These are phyloP conservation scores for Bursaphelenchus mucronatus DNA, from an alignment of 1,140 invertebrate genomes.

Conservation along the genomic window DNA sequence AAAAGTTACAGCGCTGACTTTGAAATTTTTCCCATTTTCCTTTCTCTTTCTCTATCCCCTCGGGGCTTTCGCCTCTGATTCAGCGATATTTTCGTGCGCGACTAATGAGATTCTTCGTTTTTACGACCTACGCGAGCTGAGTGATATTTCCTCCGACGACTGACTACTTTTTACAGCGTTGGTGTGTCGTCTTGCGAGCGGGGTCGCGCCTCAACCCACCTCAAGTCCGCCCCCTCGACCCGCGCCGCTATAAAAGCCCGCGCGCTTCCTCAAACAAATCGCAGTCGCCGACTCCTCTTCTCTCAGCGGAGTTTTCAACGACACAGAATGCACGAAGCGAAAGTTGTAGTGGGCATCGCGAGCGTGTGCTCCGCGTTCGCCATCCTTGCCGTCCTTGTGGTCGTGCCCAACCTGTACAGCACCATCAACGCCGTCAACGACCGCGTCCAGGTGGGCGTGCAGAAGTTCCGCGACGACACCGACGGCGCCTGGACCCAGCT, in stretches of 20 bases:
- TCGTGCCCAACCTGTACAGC: constrained; percentile 35
- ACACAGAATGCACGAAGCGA: constrained; percentile 30
- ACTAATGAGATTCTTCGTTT: too few species aligned
- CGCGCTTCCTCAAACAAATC: not conserved
- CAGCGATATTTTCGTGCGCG: too few species aligned
- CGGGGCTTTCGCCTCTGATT: too few species aligned
- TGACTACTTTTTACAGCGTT: too few species aligned
- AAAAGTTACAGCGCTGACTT: too few species aligned
- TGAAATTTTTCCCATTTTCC: too few species aligned
- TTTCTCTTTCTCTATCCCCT: too few species aligned
- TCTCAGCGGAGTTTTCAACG: constrained; percentile 2
- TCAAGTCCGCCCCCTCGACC: not conserved
- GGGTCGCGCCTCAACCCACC: too few species aligned
- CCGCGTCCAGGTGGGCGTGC: constrained; percentile 33
- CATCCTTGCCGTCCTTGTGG: constrained; percentile 35
- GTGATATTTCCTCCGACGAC: too few species aligned
- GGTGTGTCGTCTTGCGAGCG: too few species aligned
- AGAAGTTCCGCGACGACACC: constrained; percentile 36
- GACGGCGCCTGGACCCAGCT: constrained; percentile 46
- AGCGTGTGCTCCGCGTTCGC: constrained; percentile 31
- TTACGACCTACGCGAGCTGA: too few species aligned
- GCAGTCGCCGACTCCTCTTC: constrained; percentile 18
- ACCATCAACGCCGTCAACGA: constrained; percentile 40
- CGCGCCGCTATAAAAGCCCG: constrained; percentile 1
- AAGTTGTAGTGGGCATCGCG: constrained; percentile 39